These are phyloP conservation scores for Campoletis sonorensis DNA, from an alignment of 1,140 invertebrate genomes.

Conservation along the genomic window DNA sequence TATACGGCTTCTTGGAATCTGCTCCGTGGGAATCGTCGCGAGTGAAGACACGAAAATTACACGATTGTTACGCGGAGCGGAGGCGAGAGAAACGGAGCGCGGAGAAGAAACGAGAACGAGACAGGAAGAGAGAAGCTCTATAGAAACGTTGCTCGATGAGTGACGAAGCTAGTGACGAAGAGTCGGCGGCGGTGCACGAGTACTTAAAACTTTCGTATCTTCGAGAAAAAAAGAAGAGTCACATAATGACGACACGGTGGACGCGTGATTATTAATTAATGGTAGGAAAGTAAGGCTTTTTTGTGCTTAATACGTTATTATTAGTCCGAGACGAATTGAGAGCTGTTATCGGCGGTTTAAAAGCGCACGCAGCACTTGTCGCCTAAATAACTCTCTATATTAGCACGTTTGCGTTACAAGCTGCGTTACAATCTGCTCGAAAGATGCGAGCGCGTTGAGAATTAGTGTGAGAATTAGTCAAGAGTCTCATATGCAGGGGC, in stretches of 20 bases:
- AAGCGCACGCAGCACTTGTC: not conserved
- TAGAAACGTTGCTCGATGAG: too few species aligned
- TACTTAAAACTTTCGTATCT: too few species aligned
- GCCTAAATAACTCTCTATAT: not conserved
- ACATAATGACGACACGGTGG: too few species aligned
- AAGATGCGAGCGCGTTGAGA: not conserved
- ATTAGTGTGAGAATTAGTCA: slow-evolving; percentile 27
- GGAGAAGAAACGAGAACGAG: too few species aligned
- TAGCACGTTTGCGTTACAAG: not conserved
- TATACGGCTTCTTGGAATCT: slow-evolving; percentile 15
- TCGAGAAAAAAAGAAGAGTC: too few species aligned
- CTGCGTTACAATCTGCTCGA: not conserved
- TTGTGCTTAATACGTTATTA: not conserved
- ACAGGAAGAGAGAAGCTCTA: too few species aligned
- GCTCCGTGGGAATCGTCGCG: slow-evolving; percentile 23
- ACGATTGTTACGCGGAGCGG: too few species aligned
- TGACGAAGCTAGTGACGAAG: too few species aligned
- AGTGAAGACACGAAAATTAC: slow-evolving; percentile 6
- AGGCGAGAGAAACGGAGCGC: too few species aligned
- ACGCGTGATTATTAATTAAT: not conserved
- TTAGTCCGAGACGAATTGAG: slow-evolving; percentile 3
- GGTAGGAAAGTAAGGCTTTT: too few species aligned
- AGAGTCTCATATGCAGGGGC: not conserved
- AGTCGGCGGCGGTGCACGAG: too few species aligned
- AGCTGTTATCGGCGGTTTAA: not conserved